phyloP scores from a whole-genome alignment of 2,113 vertebrate genomes.

The Chaetops frenatus region DNA sequence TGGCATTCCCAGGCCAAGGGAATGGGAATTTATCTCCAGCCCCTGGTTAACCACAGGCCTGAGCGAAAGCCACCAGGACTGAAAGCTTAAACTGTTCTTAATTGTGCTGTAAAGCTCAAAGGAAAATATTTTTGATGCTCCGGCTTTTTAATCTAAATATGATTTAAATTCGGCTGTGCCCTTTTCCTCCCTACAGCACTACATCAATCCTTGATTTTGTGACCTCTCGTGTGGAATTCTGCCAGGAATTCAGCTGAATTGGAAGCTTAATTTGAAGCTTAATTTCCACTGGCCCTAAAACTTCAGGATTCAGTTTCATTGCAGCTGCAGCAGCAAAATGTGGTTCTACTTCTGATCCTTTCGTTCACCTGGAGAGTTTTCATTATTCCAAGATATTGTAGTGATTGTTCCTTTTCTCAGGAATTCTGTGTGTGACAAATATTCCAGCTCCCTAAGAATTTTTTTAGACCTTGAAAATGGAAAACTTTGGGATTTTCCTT shows the following conservation, averaged over 20 bases:
- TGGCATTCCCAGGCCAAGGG: constrained; percentile 29
- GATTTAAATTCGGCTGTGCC: constrained; percentile 35
- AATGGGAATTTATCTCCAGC: constrained; percentile 33
- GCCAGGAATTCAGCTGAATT: background rate
- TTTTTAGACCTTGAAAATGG: background rate
- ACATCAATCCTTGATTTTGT: background rate
- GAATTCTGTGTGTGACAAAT: background rate
- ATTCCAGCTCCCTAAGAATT: too few species aligned
- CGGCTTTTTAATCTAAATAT: constrained; percentile 49
- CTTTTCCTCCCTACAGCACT: background rate
- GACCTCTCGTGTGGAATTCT: background rate
- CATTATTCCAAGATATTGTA: too few species aligned
- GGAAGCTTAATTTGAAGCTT: background rate
- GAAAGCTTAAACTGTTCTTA: constrained; percentile 62
- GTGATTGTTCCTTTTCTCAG: background rate
- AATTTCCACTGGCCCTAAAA: background rate
- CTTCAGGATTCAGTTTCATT: fast-evolving
- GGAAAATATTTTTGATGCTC: constrained; percentile 53
- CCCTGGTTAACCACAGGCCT: constrained; percentile 59
- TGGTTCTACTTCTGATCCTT: background rate
- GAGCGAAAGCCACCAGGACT: constrained; percentile 34
- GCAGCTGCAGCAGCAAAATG: background rate
- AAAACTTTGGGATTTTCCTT: background rate
- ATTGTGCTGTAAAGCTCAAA: constrained; percentile 59
- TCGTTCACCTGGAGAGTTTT: background rate